These are phyloP conservation scores for Euura lappo DNA, from an alignment of 1,140 invertebrate genomes.

Conservation along the genomic window DNA sequence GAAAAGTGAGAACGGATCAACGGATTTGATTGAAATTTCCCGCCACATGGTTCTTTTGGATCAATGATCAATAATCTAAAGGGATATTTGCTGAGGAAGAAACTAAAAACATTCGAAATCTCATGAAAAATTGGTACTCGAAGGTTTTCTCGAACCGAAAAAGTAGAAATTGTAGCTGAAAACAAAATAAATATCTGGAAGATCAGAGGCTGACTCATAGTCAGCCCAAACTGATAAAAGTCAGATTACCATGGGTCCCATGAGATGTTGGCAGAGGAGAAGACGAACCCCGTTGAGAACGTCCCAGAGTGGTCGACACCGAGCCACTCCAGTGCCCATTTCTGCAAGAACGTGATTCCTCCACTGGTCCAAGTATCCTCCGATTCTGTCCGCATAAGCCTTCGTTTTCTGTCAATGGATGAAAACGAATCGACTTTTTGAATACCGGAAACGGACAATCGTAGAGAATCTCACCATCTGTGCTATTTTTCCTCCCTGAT, in stretches of 20 bases:
- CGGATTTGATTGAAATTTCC: too few species aligned
- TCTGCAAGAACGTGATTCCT: conserved; percentile 68
- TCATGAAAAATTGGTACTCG: too few species aligned
- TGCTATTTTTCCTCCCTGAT: conserved; percentile 74
- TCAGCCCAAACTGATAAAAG: conserved; percentile 18
- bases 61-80: too few species aligned
- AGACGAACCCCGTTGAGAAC: conserved; percentile 70
- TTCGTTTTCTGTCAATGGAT: conserved; percentile 63
- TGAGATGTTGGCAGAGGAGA: conserved; percentile 72
- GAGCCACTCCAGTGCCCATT: conserved; percentile 67
- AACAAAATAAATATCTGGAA: too few species aligned
- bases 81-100: too few species aligned
- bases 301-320: conserved; percentile 76
- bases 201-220: too few species aligned
- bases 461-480: conserved; percentile 58
- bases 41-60: too few species aligned
- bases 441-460: conserved; percentile 15
- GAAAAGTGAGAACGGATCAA: too few species aligned
- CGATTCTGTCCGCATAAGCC: conserved; percentile 65
- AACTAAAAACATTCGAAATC: too few species aligned
- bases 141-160: too few species aligned
- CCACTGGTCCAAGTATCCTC: conserved; percentile 71
- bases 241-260: conserved; percentile 70
- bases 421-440: neutral
- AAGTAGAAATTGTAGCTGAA: too few species aligned